Base-by-base conservation (phyloP, 2,797 vertebrate species). In the Ptychadena robeensis region DNA sequence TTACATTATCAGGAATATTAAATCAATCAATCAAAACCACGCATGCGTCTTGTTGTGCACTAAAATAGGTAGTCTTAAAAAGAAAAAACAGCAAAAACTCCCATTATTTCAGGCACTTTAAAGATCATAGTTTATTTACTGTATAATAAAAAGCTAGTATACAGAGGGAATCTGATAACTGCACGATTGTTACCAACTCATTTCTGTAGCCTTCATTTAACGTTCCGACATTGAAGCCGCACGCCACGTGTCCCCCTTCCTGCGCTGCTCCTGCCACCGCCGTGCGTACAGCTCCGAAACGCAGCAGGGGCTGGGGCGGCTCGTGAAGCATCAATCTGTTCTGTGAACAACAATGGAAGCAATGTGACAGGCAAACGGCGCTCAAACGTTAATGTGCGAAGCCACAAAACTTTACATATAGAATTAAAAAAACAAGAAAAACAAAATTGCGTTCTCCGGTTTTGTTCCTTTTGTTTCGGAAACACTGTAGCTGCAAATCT, bases 101-200 rank as follows among this genome's bases (percentile, higher is more conserved):
- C 66, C 82, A 92, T 93, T 93, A 92, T 94, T 96, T 96, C 95
- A 98, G 96, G 96, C 96, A 98, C 96, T 98, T n/a, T 95, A 95
- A 97, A 95, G 94, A 96, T 97, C 94, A 95, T 96, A 94, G 93
- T 98, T 99, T 98, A 97, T 98, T 94, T 91, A 91, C 88, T 94
- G 92, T 94, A 96, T 92, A 93, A 94, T 96, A 97, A 97, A 98
- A 98, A 97, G 95, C 95, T 97, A 95, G 93, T 93, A 92, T 95
- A 95, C 93, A 97, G 94, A 96, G 86, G 91, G 91, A 87, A 95
- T 95, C 92, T 92, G 93, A 96, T 96, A 96, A 95, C 94, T 94
- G 92, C 90, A 94, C 90, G 94, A 93, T 88, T 90, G 92, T 95
- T 94, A n/a, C 94, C 92, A 94, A 92, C 90, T 95, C 94, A 91